These are phyloP conservation scores for Macrotus californicus DNA, from an alignment of 2,113 vertebrate genomes.

Conservation along the genomic window DNA sequence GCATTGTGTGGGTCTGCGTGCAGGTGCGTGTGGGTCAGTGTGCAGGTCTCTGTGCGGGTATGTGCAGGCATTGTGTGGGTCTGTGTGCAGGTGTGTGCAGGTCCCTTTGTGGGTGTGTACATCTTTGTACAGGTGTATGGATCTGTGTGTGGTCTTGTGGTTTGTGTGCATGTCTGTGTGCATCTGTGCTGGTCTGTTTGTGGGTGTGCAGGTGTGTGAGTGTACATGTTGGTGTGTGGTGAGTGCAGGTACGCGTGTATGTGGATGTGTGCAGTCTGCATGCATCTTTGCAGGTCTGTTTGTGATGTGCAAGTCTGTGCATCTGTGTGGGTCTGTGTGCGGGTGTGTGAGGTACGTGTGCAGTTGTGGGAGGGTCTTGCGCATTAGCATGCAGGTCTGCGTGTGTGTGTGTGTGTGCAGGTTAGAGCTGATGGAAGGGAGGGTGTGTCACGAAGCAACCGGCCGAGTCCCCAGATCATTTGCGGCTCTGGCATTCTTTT, in stretches of 20 bases:
- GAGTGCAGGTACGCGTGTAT: not conserved
- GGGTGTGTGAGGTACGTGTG: not conserved
- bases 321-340: not conserved
- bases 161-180: not conserved
- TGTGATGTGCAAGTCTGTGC: not conserved
- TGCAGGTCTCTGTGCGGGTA: not conserved
- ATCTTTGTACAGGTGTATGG: too few relatives aligned
- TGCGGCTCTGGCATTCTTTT: constrained; percentile 21
- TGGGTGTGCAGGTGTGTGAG: not conserved
- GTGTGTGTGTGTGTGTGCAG: not conserved
- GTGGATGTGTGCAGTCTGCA: not conserved
- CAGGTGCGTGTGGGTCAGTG: not conserved
- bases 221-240: not conserved
- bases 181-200: not conserved
- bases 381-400: not conserved
- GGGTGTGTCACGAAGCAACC: constrained; percentile 40
- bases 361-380: not conserved
- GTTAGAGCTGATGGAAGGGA: not conserved
- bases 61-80: too few relatives aligned
- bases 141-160: not conserved
- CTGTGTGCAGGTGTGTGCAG: not conserved
- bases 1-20: not conserved
- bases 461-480: constrained; percentile 3
- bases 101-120: not conserved
- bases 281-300: not conserved